Base-by-base conservation (phyloP, 2,797 vertebrate genomes). In the Gymnothorax javanicus region DNA sequence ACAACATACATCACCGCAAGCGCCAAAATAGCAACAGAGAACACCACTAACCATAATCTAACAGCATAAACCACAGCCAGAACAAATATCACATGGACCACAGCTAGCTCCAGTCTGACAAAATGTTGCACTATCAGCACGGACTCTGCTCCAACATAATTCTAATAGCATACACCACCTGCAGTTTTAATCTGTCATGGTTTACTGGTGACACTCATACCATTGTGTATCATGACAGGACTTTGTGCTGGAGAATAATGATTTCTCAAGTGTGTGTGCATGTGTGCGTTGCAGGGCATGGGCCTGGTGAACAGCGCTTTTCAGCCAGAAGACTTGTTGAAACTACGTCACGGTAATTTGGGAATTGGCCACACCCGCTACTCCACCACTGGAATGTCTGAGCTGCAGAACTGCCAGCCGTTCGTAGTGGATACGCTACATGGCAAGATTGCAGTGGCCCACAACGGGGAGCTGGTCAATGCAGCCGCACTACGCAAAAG, bases 401-500 rank as follows among this genome's bases (percentile, higher is more conserved):
- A 98, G 91, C 95, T 99, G 92, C 98, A 99, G 94, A 99, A 99
- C 93, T 99, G 99, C 92, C 99, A 99, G 92, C 99, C 99, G 2
- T 99, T 99, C 90, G 98, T 99, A 6, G 99, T 99, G 87, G 98
- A 99, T 91, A 99, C 97, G 0, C 96, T 99, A 86, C 98, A 99
- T 3, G 99, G 99, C 87, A 97, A 97, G 95, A 99, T 99, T 0
- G 99, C 98, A 0, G 98, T 99, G 64, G 98, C 98, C 0, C 99
- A 99, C 94, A 99, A 99, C 0, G 98, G 99, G 6, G 98, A 99
- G 93, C 92, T 99, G 56, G 96, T 99, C 27, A 99, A 99, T 11
- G 97, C 99, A 84, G 90, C 93, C 1, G 95, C 93, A 0, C 93
- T 99, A 90, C 94, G 97, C 88, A 97, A 94, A 54, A 52, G 52